Base-by-base conservation (phyloP, 2,113 vertebrate species). In the Oxygymnocypris stewartii region DNA sequence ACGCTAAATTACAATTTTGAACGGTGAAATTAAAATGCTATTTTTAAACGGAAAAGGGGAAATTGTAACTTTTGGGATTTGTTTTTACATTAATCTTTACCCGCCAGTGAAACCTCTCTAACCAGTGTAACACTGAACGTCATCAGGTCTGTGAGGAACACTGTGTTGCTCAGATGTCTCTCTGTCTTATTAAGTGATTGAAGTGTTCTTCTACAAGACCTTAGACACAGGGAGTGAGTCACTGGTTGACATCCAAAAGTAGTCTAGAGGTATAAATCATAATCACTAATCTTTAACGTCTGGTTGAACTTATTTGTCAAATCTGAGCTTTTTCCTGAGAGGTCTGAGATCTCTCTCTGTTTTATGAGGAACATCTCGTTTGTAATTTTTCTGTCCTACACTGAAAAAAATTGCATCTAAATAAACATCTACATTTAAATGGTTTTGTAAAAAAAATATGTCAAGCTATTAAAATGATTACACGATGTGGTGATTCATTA, bases 1-100 rank as follows among this genome's bases (percentile, higher is more conserved):
- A 71, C 65, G 82, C 69, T 82, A 14, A 75, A 79, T 78, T 84
- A 23, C 71, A 86, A 85, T 31, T 42, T 51, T n/a, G 14, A 71
- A 86, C 18, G 10, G 37, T 20, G 23, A 71, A 73, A 74, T 71
- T 79, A 71, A 65, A 37, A 79, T 25, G 31, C 37, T 69, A 44
- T 71, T 57, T 80, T 86, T 61, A 71, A 28, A 47, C 6, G 23
- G 20, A 4, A 31, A 16, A 25, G 23, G 25, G 40, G 69, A 80
- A 71, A 73, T 23, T 54, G 35, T 49, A 20, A 65, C 75, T 65
- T 63, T 25, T 40, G 49, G 31, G 63, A 57, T 73, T 59, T 61
- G 20, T 28, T 9, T 73, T 59, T 28, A n/a, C 23, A 13, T 16
- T 0, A 40, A 57, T 71, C 20, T 69, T 71, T 25, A 16, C 28